phyloP scores from a whole-genome alignment of 2,113 vertebrate species.

The Alethe diademata region DNA sequence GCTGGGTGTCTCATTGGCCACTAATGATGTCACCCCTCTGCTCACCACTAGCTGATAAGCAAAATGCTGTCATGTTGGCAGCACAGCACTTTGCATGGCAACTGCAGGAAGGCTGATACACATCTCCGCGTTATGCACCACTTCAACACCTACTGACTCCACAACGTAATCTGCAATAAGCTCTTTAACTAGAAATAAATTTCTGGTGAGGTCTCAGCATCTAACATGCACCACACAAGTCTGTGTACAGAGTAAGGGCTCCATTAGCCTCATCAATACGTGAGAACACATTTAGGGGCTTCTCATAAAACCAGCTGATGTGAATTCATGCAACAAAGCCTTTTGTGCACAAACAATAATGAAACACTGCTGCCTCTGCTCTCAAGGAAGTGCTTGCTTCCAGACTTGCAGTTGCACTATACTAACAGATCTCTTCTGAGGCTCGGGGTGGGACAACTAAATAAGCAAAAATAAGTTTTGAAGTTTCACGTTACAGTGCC shows the following conservation, averaged over 20 bases:
- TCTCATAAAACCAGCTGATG: not conserved
- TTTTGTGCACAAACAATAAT: not conserved
- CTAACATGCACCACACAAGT: not conserved
- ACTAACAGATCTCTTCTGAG: not conserved
- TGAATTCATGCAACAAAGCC: conserved; percentile 3
- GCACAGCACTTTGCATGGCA: not conserved
- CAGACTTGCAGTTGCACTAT: not conserved
- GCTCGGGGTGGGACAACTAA: not conserved
- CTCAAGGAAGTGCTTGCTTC: conserved; percentile 4
- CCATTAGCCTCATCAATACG: not conserved
- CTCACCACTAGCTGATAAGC: conserved; percentile 19
- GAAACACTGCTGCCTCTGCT: not conserved
- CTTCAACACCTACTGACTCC: not conserved
- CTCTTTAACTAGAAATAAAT: not conserved
- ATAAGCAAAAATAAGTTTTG: not conserved
- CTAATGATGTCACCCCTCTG: conserved; percentile 42
- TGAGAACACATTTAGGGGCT: not conserved
- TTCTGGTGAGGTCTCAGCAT: not conserved
- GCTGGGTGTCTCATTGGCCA: conserved; percentile 36
- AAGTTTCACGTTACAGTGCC: not conserved
- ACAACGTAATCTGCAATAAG: not conserved
- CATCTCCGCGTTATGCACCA: not conserved
- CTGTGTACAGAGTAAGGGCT: not conserved
- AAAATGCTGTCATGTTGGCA: not conserved
- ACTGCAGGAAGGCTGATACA: not conserved